These are phyloP conservation scores for Oligia strigilis DNA, from an alignment of 2,888 invertebrate genomes.

Conservation along the genomic window DNA sequence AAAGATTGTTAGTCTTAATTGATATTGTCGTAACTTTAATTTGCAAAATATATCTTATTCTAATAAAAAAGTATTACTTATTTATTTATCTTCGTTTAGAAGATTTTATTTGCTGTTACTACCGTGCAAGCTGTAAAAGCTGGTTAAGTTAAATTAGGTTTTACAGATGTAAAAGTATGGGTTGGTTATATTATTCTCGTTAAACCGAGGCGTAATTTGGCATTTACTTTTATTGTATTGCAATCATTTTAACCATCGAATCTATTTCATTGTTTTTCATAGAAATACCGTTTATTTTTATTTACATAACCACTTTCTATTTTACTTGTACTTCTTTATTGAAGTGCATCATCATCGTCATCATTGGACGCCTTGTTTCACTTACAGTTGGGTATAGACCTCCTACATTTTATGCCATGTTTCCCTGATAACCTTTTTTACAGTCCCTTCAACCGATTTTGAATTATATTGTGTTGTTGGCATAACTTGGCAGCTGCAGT, in stretches of 20 bases:
- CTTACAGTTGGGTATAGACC: not conserved
- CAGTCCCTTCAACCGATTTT: too few relatives aligned
- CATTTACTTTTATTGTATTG: not conserved
- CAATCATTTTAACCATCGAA: not conserved
- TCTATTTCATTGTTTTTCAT: not conserved
- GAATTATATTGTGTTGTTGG: too few relatives aligned
- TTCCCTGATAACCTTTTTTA: not conserved
- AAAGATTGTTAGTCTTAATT: not conserved
- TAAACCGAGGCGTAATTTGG: not conserved
- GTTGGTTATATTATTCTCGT: not conserved
- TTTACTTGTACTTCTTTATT: not conserved
- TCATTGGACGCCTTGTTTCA: not conserved
- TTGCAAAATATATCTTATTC: not conserved
- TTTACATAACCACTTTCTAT: not conserved
- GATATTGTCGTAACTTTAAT: slow-evolving; percentile 10
- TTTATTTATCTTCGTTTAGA: not conserved
- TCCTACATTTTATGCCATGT: not conserved
- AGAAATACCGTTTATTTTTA: not conserved
- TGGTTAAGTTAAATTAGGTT: slow-evolving; percentile 1
- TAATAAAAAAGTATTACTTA: not conserved
- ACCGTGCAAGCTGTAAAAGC: not conserved
- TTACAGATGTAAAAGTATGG: not conserved
- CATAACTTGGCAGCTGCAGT: too few relatives aligned
- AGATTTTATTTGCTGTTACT: not conserved
- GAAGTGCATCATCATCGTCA: not conserved